Base-by-base conservation (phyloP, 2,888 invertebrate species). In the Osmoderma eremita region DNA sequence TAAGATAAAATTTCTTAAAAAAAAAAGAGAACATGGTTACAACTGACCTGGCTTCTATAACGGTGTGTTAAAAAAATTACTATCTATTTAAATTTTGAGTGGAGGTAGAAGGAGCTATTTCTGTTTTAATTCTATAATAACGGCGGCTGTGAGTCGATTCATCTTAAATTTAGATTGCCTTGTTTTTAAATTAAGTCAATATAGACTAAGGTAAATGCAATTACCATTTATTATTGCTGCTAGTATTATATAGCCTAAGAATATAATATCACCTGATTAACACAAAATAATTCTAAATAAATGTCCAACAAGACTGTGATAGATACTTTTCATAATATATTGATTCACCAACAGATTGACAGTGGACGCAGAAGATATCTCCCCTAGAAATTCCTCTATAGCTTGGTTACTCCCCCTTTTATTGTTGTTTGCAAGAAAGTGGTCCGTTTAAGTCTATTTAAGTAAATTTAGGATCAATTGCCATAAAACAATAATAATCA, bases 71-170 rank as follows among this genome's bases (percentile, higher is more conserved):
- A 45, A 30, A 61, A 45, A 45, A 17, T 39, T 13, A 41, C n/a
- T 20, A 42, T 61, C 58, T 61, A 61, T 61, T 61, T 61, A 61
- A 61, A 61, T 38, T 45, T 61, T 48, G 18, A 36, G 30, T 45
- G 58, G 58, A 48, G 58, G 58, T 45, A 61, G 45, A 45, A 30
- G 24, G 18, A 61, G 58, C 30, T 61, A 61, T 58, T 58, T 58
- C 17, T 58, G 30, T 24, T 58, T 45, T 24, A 45, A 54, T 41
- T 18, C 39, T 41, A 56, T 56, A 22, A 56, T 20, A 56, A 56
- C 41, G 39, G 39, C 2, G 8, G 5, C 8, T 30, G 8, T 30
- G 3, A 30, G 30, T 30, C 30, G 30, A 30, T 30, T 30, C 30
- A 30, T 30, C 30, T 30, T 30, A 30, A 30, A 30, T 5, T 30